phyloP scores from a whole-genome alignment of 2,888 invertebrate species.

The Argyra leucocephala region DNA sequence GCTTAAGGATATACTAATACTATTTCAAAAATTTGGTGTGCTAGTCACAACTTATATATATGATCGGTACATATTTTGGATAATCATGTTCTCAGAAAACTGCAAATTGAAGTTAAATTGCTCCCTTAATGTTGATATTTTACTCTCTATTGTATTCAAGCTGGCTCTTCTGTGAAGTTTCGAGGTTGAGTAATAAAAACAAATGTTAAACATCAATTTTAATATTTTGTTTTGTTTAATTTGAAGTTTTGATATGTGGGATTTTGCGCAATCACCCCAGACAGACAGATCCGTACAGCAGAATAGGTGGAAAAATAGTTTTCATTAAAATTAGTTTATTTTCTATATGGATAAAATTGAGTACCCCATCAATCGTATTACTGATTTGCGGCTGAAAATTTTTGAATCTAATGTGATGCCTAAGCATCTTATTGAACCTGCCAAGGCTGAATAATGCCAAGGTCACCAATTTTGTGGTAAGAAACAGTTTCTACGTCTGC shows the following conservation, averaged over 20 bases:
- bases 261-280: constrained; percentile 16
- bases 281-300: constrained; percentile 13
- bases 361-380: no score
- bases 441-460: background rate
- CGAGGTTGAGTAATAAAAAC: constrained; percentile 8
- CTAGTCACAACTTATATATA: no score
- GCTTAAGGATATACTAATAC: no score
- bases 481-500: no score
- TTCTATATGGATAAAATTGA: constrained; percentile 9
- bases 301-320: constrained; percentile 14
- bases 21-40: no score
- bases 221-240: constrained; percentile 15
- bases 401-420: background rate
- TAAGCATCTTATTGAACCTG: background rate
- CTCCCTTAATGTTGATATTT: background rate
- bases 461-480: background rate
- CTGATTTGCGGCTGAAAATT: background rate
- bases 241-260: constrained; percentile 13
- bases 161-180: background rate
- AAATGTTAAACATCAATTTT: constrained; percentile 17
- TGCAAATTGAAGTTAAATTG: background rate
- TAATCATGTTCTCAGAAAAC: background rate
- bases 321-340: constrained; percentile 16
- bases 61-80: background rate
- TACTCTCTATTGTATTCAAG: background rate